These are phyloP conservation scores for Chaenodraco wilsoni DNA, from an alignment of 2,797 vertebrate species.

Conservation along the genomic window DNA sequence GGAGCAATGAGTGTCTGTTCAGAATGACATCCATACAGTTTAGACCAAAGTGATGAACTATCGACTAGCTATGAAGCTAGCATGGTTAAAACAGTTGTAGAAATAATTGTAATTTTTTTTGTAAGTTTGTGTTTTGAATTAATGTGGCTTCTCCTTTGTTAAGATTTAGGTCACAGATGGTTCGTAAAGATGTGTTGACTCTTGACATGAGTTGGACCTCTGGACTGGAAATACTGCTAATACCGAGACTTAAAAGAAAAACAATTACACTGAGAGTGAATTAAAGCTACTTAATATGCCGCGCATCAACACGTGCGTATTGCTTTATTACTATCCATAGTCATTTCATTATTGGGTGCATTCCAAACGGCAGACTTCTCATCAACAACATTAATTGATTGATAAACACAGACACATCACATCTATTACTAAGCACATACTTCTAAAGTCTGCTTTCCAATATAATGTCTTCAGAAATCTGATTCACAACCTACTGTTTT, in stretches of 20 bases:
- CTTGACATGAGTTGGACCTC: not conserved
- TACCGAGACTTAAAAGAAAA: conserved; percentile 26
- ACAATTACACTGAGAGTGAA: conserved; percentile 16
- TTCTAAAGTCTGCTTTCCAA: conserved; percentile 21
- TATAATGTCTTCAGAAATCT: conserved; percentile 14
- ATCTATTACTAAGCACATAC: conserved; percentile 38
- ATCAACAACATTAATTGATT: conserved; percentile 32
- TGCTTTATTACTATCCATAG: conserved; percentile 57
- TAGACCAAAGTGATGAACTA: not conserved
- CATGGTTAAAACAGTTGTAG: not conserved
- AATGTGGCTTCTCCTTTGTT: not conserved
- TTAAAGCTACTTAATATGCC: conserved; percentile 24
- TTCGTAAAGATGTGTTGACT: conserved; percentile 5
- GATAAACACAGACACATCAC: conserved; percentile 43
- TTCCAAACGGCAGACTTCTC: conserved; percentile 33
- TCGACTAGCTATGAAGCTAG: not conserved
- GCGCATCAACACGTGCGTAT: conserved; percentile 42
- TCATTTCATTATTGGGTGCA: conserved; percentile 37
- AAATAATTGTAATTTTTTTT: not conserved
- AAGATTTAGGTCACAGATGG: conserved; percentile 6
- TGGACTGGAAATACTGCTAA: conserved; percentile 2
- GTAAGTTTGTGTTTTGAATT: not conserved
- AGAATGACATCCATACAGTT: not conserved
- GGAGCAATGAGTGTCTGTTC: not conserved
- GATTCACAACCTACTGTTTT: conserved; percentile 19